Conservation (phyloP, 1,140 invertebrate genomes). For the Panulirus ornatus region DNA sequence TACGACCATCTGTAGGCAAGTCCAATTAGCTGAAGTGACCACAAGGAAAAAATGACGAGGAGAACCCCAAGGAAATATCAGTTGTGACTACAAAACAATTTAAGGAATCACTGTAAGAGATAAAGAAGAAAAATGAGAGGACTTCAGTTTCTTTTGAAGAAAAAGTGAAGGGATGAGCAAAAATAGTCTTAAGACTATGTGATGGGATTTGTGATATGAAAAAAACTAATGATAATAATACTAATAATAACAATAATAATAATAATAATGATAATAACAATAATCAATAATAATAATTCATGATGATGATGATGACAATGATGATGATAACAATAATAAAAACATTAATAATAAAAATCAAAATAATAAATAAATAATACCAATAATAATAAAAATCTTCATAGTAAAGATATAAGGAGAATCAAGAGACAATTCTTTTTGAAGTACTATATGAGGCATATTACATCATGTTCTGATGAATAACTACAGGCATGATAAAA, state of each 20-base stretch:
- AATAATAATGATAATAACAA: neutral
- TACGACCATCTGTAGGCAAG: conserved; percentile 66
- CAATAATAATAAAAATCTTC: conserved; percentile 27
- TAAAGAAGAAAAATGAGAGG: conserved; percentile 10
- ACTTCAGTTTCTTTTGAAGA: conserved; percentile 29
- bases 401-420: conserved; percentile 22
- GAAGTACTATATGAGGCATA: conserved; percentile 21
- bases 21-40: conserved; percentile 63
- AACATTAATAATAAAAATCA: neutral
- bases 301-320: neutral
- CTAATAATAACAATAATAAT: neutral
- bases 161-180: neutral
- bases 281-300: no score
- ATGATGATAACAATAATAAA: no score
- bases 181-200: conserved; percentile 30
- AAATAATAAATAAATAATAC: neutral
- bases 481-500: conserved; percentile 45
- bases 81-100: conserved; percentile 38
- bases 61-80: conserved; percentile 32
- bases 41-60: conserved; percentile 33
- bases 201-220: conserved; percentile 37
- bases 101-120: conserved; percentile 25
- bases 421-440: neutral
- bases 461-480: conserved; percentile 54
- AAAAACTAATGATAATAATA: neutral